Evolutionary conservation across 2,888 invertebrate species (phyloP), one percentile per base, ranked within the genome.

Genomic region (Drosophila ustulata): DNA sequence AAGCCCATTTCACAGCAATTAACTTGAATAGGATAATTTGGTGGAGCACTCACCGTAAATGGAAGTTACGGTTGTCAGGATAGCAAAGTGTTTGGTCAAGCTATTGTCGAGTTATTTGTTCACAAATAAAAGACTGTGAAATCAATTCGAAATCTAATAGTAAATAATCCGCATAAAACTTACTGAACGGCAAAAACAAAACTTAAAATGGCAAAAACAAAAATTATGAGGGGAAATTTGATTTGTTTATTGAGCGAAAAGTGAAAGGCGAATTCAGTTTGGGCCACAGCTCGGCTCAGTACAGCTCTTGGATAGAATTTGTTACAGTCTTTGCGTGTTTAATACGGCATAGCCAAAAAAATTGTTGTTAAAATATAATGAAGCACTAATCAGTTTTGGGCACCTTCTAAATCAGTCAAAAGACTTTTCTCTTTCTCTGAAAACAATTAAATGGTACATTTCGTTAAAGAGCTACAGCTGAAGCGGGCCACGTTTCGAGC

Each of bases 261-360:
- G 78, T 81, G 80, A 80, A 80, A 80, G 75, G 75, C 67, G 55
- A 65, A 65, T 65, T 71, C 62, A 66, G 50, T 64, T 67, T 75
- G 58, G 61, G 30, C 41, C 57, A 18, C 18, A 18, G 18, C 18
- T 18, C 18, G 37, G 34, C 25, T 18, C 26, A 13, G 64, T 43
- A 47, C 49, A 65, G 50, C 65, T 69, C 18, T 65, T 53, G 52
- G 66, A 63, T 82, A 82, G 80, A 78, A 87, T 87, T 85, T 87
- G 85, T 75, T 84, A 84, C 85, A 87, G 73, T 84, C 73, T 79
- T 81, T 78, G 78, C 67, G 80, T 84, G 72, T 74, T 85, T 87
- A 85, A 85, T 87, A 66, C 70, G 71, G 68, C 75, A 73, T 75
- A 67, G 51, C 71, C 61, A 79, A 59, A 59, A 64, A 59, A 64